Evolutionary conservation across 37 sponge, comb jelly and placozoan genomes (phyloP), one percentile per base, ranked within the genome.

Genomic region (Ephydatia muelleri): DNA sequence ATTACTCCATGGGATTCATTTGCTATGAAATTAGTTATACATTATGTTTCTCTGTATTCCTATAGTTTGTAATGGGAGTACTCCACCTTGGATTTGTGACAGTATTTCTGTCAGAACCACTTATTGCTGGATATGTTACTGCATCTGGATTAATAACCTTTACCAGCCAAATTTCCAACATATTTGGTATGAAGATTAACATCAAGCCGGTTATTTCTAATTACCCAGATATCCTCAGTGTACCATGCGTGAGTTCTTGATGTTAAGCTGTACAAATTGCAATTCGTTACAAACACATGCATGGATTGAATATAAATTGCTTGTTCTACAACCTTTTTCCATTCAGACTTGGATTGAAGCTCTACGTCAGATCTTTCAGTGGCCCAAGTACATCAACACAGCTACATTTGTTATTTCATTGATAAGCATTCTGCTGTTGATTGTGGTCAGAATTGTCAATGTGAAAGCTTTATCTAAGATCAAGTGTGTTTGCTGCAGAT

Each of bases 131-230:
- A 27, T 95, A 92, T 73, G 88, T 87, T 35, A 89, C 92, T 69
- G 95, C 90, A 11, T 92, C 95, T 30, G 95, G 90, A 2, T 79
- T 86, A 11, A 92, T 92, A 83, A 92, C 92, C 35, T 86, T 89
- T 57, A 86, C 89, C 16, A 91, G 90, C 77, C 95, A 95, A 73
- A 49, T 91, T n/a, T 70, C 72, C 31, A 89, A 91, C 77, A 73
- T 95, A 30, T 70, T 88, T 4, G 95, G 92, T 0, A 34, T 95
- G 35, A 30, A 72, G 14, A 4, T 39, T 13, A 39, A 66, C 40
- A 37, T 34, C 30, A 47, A 16, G 19, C 89, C 67, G n/a, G 83
- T 83, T 70, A 30, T 70, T 8, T 64, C 82, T 0, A 65, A 43
- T 22, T 34, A 87, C 19, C 88, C 88, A 28, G 47, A 76, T 71